Base-by-base conservation (phyloP, 1,140 invertebrate genomes). In the Carposina sasakii region DNA sequence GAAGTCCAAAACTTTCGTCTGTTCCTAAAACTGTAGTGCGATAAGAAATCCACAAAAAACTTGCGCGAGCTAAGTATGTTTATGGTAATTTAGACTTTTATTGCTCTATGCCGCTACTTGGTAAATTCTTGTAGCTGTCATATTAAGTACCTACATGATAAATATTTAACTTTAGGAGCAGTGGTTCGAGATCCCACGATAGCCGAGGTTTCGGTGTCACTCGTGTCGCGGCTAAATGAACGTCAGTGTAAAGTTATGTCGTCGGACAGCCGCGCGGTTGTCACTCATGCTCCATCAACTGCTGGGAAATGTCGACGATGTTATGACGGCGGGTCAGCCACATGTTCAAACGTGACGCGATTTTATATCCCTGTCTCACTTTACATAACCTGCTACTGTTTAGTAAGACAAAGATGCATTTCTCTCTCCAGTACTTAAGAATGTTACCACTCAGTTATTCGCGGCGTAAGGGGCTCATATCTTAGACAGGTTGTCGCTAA, bases 241-340 rank as follows among this genome's bases (percentile, higher is more conserved):
- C 79, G 79, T 75, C 65, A 48, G 64, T 67, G 67, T 68, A 78
- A 84, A 71, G 81, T 77, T 68, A 78, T 67, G 60, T 73, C 71
- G 70, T 63, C 60, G 60, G 52, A 52, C 64, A 37, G 60, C 53
- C 54, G 48, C 36, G 52, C 55, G 66, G 59, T 66, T 83, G 81
- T 83, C 81, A 81, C 77, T 85, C 83, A 86, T 84, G 79, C 81
- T 74, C 66, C 81, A 85, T 86, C 79, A 85, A 85, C 71, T 78
- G 76, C 65, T 79, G 68, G 69, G 73, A 76, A 73, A 75, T 64
- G 67, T 73, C 67, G 62, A 66, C 67, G 73, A 71, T 85, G n/a
- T n/a, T n/a, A 75, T 84, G 75, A 84, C 71, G 66, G 47, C 66
- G 67, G 77, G 76, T 84, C 81, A 82, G 66, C 73, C 81, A 85